Base-by-base conservation (phyloP, 2,113 vertebrate species). In the Gadus chalcogrammus region DNA sequence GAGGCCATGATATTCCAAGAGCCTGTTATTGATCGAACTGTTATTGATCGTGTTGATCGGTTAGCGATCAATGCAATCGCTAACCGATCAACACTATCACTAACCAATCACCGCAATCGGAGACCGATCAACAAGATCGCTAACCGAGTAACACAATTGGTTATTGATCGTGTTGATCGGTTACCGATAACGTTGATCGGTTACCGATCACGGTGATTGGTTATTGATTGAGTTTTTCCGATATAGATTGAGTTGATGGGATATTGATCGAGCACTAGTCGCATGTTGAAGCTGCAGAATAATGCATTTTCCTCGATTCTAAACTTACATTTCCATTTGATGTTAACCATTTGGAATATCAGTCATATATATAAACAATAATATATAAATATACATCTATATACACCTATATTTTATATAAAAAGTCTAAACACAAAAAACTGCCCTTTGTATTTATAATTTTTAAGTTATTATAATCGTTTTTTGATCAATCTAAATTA, bases 361-460 rank as follows among this genome's bases (percentile, higher is more conserved):
- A 65, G 35, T 42, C n/a, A 65, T 27, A 42, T 42, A 62, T 62
- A 65, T 65, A 42, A 38, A 64, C 28, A 42, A 42, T 65, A 42
- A 48, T 58, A 58, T 17, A 58, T 58, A 58, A n/a, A 58, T 58
- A 58, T 58, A 58, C 13, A 58, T 58, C 9, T 58, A 62, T 58
- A 62, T 85, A 81, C 71, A 78, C 84, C 82, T 90, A 87, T 88
- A 90, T 90, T 88, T 88, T 88, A 74, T 88, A 88, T 73, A 90
- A 87, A 48, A 88, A 85, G 72, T 68, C 78, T 8, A 79, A 66
- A 81, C n/a, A 58, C 55, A 85, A 69, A 72, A 38, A 18, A 74
- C 74, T 77, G 70, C 76, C 80, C 67, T 67, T 60, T 76, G 20
- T 48, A n/a, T 35, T 69, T 71, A 65, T 42, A 53, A 53, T 6